Percentiles rank a stretch among this genome's conserved stretches.
These are phyloP conservation scores for Drosophila obscura DNA, from an alignment of 1,140 invertebrate species.

Conservation along the genomic window DNA sequence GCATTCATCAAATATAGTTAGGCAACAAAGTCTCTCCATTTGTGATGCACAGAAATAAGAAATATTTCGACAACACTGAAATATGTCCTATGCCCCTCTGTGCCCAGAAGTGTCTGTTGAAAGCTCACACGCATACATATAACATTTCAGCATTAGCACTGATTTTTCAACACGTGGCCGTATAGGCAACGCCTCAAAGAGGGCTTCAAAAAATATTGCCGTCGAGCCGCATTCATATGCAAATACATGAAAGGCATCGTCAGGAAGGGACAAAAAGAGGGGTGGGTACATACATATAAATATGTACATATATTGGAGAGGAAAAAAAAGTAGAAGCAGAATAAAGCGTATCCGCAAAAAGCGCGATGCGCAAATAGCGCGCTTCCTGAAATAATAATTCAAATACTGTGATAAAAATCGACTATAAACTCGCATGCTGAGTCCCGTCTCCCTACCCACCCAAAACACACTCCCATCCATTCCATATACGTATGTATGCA, in stretches of 20 bases:
- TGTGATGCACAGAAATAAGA: no score
- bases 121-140: constrained; percentile 34
- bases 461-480: constrained; percentile 3
- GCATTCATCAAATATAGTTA: no score
- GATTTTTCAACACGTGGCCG: constrained; percentile 71
- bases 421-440: constrained; percentile 75
- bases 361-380: constrained; percentile 83
- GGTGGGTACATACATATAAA: background rate
- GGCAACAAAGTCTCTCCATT: no score
- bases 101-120: constrained; percentile 32
- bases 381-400: constrained; percentile 84
- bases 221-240: constrained; percentile 77
- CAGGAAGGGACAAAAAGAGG: constrained; percentile 18
- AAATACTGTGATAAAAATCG: constrained; percentile 83
- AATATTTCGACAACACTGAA: no score
- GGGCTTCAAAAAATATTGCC: constrained; percentile 58
- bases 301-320: constrained; percentile 6
- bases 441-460: constrained; percentile 28
- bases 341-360: constrained; percentile 77
- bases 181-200: constrained; percentile 60
- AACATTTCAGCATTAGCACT: constrained; percentile 80
- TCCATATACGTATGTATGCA: background rate
- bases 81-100: constrained; percentile 43
- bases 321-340: constrained; percentile 12
- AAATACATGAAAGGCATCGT: constrained; percentile 61